Evolutionary conservation across 2,113 vertebrate genomes (phyloP).

Genomic region (Marcusenius ussheri): DNA sequence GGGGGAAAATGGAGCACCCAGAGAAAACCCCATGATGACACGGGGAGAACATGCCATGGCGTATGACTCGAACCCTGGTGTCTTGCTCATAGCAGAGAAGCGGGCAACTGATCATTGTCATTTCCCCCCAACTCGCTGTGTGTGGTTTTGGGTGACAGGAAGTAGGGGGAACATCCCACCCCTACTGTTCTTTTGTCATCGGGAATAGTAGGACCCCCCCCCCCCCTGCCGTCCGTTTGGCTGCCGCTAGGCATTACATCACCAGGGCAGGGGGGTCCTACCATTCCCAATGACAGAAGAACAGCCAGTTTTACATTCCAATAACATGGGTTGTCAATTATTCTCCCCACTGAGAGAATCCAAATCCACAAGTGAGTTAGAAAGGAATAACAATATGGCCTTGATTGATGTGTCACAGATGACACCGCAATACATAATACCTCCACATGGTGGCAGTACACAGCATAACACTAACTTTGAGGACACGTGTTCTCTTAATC

Average conservation of each 20-base stretch:
- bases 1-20: background rate
- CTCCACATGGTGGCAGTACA: background rate
- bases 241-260: too few species aligned
- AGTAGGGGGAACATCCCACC: background rate
- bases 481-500: background rate
- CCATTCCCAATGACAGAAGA: background rate
- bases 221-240: too few species aligned
- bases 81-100: background rate
- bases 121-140: too few species aligned
- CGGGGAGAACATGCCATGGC: background rate
- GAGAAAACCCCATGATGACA: background rate
- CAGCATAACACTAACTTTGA: background rate
- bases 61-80: background rate
- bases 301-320: background rate
- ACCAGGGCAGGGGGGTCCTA: background rate
- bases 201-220: too few species aligned
- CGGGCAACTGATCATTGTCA: background rate
- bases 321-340: background rate
- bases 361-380: background rate
- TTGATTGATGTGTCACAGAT: background rate
- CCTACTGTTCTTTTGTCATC: too few species aligned
- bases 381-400: background rate
- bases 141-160: background rate
- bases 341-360: background rate
- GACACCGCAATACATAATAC: background rate